These are phyloP conservation scores for Nematostella vectensis DNA, from an alignment of 92 coral and sea anemone genomes.

Conservation along the genomic window DNA sequence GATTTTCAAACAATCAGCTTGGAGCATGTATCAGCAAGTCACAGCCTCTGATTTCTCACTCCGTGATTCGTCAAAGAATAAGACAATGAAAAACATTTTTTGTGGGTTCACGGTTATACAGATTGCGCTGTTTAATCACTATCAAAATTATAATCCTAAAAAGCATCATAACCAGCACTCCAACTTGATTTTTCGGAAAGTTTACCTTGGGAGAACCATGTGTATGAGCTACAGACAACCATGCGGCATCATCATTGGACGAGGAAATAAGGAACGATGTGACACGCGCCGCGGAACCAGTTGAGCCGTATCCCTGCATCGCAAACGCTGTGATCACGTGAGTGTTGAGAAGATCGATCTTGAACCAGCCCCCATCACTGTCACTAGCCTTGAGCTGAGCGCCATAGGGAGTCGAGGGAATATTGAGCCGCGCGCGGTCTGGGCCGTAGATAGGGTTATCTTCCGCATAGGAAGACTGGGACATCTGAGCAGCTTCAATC, in stretches of 20 bases:
- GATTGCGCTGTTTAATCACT: too few relatives aligned
- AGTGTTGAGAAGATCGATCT: not conserved
- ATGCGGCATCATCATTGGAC: not conserved
- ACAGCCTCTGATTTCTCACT: too few relatives aligned
- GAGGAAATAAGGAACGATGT: not conserved
- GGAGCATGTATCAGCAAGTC: too few relatives aligned
- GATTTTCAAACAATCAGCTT: too few relatives aligned
- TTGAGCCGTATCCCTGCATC: conserved; percentile 2
- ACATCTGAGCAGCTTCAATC: not conserved
- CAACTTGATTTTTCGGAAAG: too few relatives aligned
- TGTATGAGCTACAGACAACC: not conserved
- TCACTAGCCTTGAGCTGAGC: not conserved
- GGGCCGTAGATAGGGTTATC: conserved; percentile 1
- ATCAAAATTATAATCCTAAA: too few relatives aligned
- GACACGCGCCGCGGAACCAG: not conserved
- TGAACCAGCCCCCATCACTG: not conserved
- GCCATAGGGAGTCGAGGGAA: not conserved
- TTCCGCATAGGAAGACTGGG: conserved; percentile 1
- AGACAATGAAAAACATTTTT: too few relatives aligned
- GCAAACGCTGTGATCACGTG: not conserved
- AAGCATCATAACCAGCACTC: too few relatives aligned
- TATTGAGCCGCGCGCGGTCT: not conserved
- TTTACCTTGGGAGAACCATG: too few relatives aligned
- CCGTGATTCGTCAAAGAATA: too few relatives aligned
- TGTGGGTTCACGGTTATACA: too few relatives aligned